These are phyloP conservation scores for Phrixothrix hirtus DNA, from an alignment of 2,888 invertebrate genomes.

Conservation along the genomic window DNA sequence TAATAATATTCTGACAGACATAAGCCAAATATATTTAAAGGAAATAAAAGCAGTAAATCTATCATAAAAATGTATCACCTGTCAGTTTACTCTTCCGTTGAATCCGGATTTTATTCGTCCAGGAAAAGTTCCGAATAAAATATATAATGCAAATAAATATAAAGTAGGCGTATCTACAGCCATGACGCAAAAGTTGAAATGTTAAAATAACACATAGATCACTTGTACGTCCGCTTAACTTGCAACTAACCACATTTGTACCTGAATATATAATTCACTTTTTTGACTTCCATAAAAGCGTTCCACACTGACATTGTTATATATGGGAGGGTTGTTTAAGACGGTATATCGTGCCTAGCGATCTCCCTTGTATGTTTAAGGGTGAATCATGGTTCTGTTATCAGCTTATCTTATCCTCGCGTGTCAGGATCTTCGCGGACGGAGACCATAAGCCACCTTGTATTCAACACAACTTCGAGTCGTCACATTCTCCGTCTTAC, in stretches of 20 bases:
- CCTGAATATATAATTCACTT: conserved; percentile 28
- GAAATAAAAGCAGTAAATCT: background rate
- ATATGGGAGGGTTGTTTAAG: conserved; percentile 34
- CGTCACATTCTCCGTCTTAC: conserved; percentile 10
- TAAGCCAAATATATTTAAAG: background rate
- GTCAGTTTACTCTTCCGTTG: background rate
- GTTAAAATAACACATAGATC: conserved; percentile 4
- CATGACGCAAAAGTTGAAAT: background rate
- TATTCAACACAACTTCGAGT: conserved; percentile 22
- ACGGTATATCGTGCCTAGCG: conserved; percentile 31
- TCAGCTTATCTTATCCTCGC: conserved; percentile 45
- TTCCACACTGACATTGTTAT: conserved; percentile 31
- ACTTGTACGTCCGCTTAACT: conserved; percentile 3
- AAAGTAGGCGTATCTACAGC: background rate
- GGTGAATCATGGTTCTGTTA: conserved; percentile 44
- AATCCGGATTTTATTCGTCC: background rate
- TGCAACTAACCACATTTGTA: conserved; percentile 9
- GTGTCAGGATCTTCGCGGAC: conserved; percentile 42
- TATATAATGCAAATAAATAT: background rate
- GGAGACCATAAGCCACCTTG: conserved; percentile 39
- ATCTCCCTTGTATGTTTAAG: conserved; percentile 42
- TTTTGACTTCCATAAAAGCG: conserved; percentile 31
- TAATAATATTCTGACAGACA: no score
- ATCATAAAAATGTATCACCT: background rate
- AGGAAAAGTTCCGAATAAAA: background rate